A percentile compares a stretch with the other conserved stretches of the same genome.
phyloP scores from a whole-genome alignment of 2,888 invertebrate species.

The Mimumesa dahlbomi region DNA sequence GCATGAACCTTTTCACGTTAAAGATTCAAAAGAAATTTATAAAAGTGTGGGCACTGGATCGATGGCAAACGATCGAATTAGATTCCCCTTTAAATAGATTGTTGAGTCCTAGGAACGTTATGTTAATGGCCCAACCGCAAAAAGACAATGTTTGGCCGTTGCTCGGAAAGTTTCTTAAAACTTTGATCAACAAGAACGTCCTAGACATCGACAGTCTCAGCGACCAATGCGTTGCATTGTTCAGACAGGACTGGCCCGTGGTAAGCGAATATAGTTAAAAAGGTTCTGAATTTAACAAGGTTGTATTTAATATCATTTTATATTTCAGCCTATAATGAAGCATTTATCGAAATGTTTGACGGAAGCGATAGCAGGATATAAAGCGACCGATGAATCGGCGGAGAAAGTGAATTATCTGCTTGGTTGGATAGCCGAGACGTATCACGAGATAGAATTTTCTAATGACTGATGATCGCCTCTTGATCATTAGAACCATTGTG shows the following conservation, averaged over 20 bases:
- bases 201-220: constrained; percentile 84
- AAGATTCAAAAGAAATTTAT: constrained; percentile 70
- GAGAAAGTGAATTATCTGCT: constrained; percentile 72
- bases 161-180: constrained; percentile 71
- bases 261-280: no score
- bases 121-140: constrained; percentile 65
- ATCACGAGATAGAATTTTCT: constrained; percentile 69
- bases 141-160: constrained; percentile 65
- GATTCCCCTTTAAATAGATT: constrained; percentile 69
- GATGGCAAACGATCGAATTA: constrained; percentile 54
- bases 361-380: constrained; percentile 69
- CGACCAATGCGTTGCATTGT: constrained; percentile 85
- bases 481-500: constrained; percentile 10
- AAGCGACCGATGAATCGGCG: constrained; percentile 66
- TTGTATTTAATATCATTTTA: no score
- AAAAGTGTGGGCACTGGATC: constrained; percentile 70
- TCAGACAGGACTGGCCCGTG: constrained; percentile 86
- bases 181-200: constrained; percentile 82
- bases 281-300: no score
- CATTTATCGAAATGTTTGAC: constrained; percentile 73
- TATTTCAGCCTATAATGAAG: constrained; percentile 66
- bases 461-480: constrained; percentile 53
- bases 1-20: constrained; percentile 65
- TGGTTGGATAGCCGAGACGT: constrained; percentile 74
- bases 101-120: constrained; percentile 75